Evolutionary conservation across 2,113 vertebrate species (phyloP).

Genomic region (Sciurus niger): DNA sequence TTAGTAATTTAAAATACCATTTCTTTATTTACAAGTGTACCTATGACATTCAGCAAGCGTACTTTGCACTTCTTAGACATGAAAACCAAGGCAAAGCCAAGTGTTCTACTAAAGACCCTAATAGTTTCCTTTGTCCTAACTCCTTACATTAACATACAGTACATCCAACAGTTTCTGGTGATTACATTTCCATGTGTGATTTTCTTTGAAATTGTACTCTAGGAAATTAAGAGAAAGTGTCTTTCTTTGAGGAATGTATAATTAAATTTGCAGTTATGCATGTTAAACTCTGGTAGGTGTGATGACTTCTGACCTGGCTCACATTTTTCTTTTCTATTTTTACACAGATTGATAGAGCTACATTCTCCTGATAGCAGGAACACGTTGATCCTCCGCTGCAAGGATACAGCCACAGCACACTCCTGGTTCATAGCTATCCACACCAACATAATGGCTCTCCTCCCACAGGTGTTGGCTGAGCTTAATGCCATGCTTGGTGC

Average conservation of each 20-base stretch:
- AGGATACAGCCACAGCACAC: conserved; percentile 93
- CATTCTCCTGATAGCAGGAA: conserved; percentile 97
- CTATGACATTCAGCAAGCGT: not conserved
- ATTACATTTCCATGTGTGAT: conserved; percentile 46
- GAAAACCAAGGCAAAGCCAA: conserved; percentile 29
- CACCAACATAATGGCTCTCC: conserved; percentile 95
- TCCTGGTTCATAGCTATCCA: conserved; percentile 98
- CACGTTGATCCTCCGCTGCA: conserved; percentile 96
- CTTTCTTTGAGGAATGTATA: conserved; percentile 48
- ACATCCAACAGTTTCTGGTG: conserved; percentile 29
- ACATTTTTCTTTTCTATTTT: conserved; percentile 42
- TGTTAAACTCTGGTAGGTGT: conserved; percentile 21
- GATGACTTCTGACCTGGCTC: conserved; percentile 29
- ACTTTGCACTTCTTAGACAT: conserved; percentile 37
- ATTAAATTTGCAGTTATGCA: conserved; percentile 45
- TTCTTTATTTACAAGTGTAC: not conserved
- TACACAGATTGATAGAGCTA: conserved; percentile 95
- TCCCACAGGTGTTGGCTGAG: conserved; percentile 95
- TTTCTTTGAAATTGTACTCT: conserved; percentile 60
- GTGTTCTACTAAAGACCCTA: not conserved
- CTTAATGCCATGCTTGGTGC: conserved; percentile 94
- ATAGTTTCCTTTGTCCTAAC: not conserved
- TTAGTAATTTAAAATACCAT: not conserved
- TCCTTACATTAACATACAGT: conserved; percentile 8
- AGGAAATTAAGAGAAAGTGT: conserved; percentile 40